phyloP scores from a whole-genome alignment of 1,140 invertebrate species.

The Linepithema humile region DNA sequence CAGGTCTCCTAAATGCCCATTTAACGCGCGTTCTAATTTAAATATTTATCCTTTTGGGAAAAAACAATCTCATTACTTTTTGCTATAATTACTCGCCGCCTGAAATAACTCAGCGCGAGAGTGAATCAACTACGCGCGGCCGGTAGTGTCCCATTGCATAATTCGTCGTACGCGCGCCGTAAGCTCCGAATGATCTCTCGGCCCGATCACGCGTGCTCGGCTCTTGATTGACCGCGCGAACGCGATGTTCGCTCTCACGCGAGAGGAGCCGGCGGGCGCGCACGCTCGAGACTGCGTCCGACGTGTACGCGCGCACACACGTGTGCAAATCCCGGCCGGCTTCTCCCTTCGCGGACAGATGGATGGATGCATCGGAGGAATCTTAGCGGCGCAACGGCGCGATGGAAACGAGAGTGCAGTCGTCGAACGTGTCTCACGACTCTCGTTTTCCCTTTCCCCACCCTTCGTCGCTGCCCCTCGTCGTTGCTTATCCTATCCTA shows the following conservation, averaged over 20 bases:
- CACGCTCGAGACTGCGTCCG: not conserved
- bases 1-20: not conserved
- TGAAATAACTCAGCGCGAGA: not conserved
- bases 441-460: constrained; percentile 11
- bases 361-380: constrained; percentile 5
- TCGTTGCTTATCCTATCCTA: constrained; percentile 38
- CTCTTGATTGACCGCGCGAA: not conserved
- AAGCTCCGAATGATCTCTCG: not conserved
- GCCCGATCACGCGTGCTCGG: constrained; percentile 1
- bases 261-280: not conserved
- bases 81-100: not conserved
- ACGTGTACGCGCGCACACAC: not conserved
- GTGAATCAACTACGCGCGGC: not conserved
- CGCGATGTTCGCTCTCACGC: constrained; percentile 30
- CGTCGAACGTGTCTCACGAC: constrained; percentile 74
- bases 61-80: not conserved
- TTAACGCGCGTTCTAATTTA: not conserved
- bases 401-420: constrained; percentile 71
- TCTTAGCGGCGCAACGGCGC: constrained; percentile 56
- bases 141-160: not conserved
- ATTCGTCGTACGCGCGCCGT: not conserved
- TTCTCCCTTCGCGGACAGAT: not conserved
- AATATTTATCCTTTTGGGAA: not conserved
- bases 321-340: not conserved
- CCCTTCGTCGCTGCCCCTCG: not conserved